Conservation (phyloP, 2,888 invertebrate genomes). For the Theodoxus fluviatilis region DNA sequence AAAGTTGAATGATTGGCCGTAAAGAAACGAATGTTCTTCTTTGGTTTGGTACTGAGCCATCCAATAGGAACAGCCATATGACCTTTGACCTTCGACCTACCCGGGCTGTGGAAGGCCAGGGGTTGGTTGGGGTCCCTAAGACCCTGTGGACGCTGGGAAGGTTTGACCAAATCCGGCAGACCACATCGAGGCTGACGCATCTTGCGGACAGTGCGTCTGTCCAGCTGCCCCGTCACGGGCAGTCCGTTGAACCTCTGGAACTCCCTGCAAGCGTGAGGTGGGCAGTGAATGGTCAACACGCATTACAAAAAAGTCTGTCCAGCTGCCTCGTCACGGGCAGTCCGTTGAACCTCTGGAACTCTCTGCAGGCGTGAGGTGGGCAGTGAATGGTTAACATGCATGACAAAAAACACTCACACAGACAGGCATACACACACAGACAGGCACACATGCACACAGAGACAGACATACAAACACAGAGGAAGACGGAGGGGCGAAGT, state of each 20-base stretch:
- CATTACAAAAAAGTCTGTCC: no score
- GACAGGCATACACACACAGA: conserved; percentile 13
- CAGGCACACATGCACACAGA: background rate
- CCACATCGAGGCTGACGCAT: conserved; percentile 60
- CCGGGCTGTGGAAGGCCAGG: conserved; percentile 39
- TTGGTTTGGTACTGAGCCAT: no score
- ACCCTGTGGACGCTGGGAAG: conserved; percentile 34
- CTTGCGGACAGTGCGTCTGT: conserved; percentile 45
- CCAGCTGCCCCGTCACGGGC: conserved; percentile 50
- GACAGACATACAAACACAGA: conserved; percentile 30
- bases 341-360: conserved; percentile 56
- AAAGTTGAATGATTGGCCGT: no score
- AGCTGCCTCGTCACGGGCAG: conserved; percentile 52
- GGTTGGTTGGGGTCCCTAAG: conserved; percentile 32
- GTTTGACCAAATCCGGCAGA: conserved; percentile 49
- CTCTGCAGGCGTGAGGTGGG: conserved; percentile 26
- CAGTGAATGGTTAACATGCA: background rate
- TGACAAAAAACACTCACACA: background rate
- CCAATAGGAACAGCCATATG: no score
- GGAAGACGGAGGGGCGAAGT: no score
- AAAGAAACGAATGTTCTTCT: no score
- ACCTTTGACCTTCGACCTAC: conserved; percentile 30
- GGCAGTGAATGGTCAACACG: background rate
- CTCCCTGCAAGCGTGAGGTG: conserved; percentile 46
- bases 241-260: conserved; percentile 58